A percentile compares a stretch with the other conserved stretches of the same genome.
These are phyloP conservation scores for Caranx ignobilis DNA, from an alignment of 2,113 vertebrate species.

Conservation along the genomic window DNA sequence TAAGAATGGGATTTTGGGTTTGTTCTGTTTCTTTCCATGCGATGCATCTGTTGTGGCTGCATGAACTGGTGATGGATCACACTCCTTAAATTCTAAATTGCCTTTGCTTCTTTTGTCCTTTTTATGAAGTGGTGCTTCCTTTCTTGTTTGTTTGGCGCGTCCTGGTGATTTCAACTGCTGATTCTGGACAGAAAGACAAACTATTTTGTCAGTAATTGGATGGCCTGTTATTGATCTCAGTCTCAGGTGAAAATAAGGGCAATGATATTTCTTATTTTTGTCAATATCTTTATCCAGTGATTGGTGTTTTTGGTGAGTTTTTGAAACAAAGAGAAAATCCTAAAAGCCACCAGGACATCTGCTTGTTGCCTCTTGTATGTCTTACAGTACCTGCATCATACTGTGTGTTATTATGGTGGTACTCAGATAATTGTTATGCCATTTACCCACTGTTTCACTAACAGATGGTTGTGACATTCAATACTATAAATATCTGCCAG, in stretches of 20 bases:
- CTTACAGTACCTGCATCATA: not conserved
- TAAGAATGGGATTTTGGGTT: not conserved
- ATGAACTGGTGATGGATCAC: not conserved
- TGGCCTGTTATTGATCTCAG: not conserved
- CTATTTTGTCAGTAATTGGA: not conserved
- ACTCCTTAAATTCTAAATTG: not conserved
- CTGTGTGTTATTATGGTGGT: too few relatives aligned
- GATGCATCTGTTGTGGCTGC: not conserved
- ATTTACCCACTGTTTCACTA: not conserved
- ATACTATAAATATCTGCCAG: not conserved
- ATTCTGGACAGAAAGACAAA: slow-evolving; percentile 1
- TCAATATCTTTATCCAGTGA: slow-evolving; percentile 5
- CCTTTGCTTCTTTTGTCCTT: not conserved
- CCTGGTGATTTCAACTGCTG: not conserved
- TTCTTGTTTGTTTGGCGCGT: not conserved
- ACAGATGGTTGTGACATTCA: not conserved
- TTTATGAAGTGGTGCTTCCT: not conserved
- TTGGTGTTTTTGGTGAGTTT: not conserved
- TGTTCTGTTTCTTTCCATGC: not conserved
- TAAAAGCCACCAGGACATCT: not conserved
- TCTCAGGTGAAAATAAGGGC: slow-evolving; percentile 5
- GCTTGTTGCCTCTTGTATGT: not conserved
- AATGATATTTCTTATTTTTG: not conserved
- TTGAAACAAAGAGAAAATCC: not conserved
- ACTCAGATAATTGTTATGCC: slow-evolving; percentile 8